Evolutionary conservation across 2,113 vertebrate species (phyloP), one percentile per base, ranked within the genome.

Genomic region (Dissostichus mawsoni): DNA sequence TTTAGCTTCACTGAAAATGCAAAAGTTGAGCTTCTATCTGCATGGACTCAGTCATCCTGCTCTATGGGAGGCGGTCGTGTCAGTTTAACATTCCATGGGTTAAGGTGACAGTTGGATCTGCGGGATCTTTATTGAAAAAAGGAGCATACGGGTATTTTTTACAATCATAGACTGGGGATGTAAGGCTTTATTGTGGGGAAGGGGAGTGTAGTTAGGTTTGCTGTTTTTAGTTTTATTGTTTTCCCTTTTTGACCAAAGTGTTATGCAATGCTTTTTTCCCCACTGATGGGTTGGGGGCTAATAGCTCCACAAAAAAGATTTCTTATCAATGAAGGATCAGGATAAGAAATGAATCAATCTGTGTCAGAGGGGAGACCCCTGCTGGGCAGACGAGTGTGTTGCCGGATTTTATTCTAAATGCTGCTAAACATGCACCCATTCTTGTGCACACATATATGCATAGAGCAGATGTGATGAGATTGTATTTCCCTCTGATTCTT

Each of bases 101-200:
- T 83, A 83, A 78, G 87, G 78, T 85, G 90, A 85, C 84, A 72
- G 62, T 78, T 89, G 74, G 85, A 85, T 89, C 81, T 82, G 63
- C 86, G 82, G 77, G 89, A 87, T 90, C 82, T 82, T 82, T 74
- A 65, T 70, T 76, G 57, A 80, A 81, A 90, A 90, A 89, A 90
- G 87, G 89, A 90, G 86, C 75, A 90, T 93, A 93, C 90, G 92
- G 93, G 92, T 92, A 92, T 88, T 88, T 94, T 93, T 85, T 92
- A 94, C 93, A 95, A 95, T 95, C 93, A 93, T 90, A 90, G 90
- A 90, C 87, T 90, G 84, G 87, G 87, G 90, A 87, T 80, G 59
- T 90, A 86, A 83, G 88, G 72, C 81, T 85, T 85, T 83, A 87
- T 59, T 80, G 84, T 80, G 71, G 82, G 88, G 86, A 78, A 84